Base-by-base conservation (phyloP, 2,113 vertebrate species). In the Ammospiza nelsoni region DNA sequence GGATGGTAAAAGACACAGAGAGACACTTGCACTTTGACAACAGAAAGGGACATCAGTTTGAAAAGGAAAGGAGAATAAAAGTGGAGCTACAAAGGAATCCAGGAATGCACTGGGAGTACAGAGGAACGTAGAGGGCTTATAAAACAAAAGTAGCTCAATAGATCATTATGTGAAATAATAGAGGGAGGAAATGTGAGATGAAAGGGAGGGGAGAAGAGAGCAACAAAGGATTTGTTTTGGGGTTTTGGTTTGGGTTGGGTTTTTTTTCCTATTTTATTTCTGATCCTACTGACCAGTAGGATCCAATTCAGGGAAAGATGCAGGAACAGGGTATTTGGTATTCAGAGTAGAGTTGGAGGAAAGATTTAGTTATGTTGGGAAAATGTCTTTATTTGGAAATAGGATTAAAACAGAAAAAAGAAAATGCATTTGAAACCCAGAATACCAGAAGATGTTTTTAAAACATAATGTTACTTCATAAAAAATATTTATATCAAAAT, bases 211-310 rank as follows among this genome's bases (percentile, higher is more conserved):
- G 54, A 80, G 35, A 89, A 77, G 9, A 3, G 54, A 69, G 12
- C 15, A 28, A 46, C 25, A 77, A 80, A 65, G 5, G 4, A 44
- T 71, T 75, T 59, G 15, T 28, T 52, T 29, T 46, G 5, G 14
- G 13, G 4, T 27, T 54, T 51, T 57, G 14, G 1, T 15, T 58
- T 67, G 13, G 5, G 6, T 46, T 35, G 8, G 15, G 2, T 0
- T 3, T 46, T 78, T 78, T n/a, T 19, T 11, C 29, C 46, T 62
- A 6, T 18, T 7, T 52, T 6, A 11, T 82, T 91, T 80, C 24
- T 81, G 7, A 51, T 51, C 24, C 7, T 17, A n/a, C 33, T 76
- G 20, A 63, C 10, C 3, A n/a, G 5, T 57, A 24, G 5, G 19
- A 49, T 75, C 2, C 29, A 58, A 31, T 29, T 77, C 16, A 61